Percentiles rank a stretch among this genome's conserved stretches.
Evolutionary conservation across 2,888 invertebrate genomes (phyloP).

Genomic region (Plagiodera versicolora): DNA sequence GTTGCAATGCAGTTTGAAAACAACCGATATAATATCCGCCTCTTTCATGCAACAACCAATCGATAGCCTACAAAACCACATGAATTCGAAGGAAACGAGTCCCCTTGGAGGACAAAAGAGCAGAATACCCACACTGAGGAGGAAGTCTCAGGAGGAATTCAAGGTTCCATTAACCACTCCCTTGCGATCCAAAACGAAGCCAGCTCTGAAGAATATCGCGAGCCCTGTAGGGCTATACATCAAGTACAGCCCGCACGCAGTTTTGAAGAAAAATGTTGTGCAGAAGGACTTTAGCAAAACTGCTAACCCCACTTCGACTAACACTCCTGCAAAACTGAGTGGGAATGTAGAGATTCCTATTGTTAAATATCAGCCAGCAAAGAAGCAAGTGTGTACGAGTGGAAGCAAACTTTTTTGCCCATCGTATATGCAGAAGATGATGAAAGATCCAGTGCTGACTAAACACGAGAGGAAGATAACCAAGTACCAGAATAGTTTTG

Average conservation of each 20-base stretch:
- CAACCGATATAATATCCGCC: slow-evolving; percentile 13
- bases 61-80: background rate
- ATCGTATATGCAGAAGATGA: slow-evolving; percentile 16
- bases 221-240: slow-evolving; percentile 29
- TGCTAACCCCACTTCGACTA: background rate
- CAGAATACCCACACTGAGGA: background rate
- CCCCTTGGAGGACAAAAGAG: background rate
- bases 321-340: slow-evolving; percentile 3
- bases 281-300: background rate
- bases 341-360: background rate
- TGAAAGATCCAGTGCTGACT: slow-evolving; percentile 6
- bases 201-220: slow-evolving; percentile 24
- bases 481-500: background rate
- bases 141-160: slow-evolving; percentile 1
- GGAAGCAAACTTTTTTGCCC: slow-evolving; percentile 7
- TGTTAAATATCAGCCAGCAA: slow-evolving; percentile 17
- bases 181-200: too few species aligned
- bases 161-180: background rate
- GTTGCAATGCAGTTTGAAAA: background rate
- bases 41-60: slow-evolving; percentile 16
- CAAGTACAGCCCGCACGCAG: slow-evolving; percentile 23
- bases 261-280: slow-evolving; percentile 17
- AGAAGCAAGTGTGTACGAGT: slow-evolving; percentile 12
- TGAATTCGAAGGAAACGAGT: background rate
- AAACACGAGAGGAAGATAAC: slow-evolving; percentile 9